Percentiles rank a stretch among this genome's conserved stretches.
Conservation (phyloP, 1,140 invertebrate genomes). For the Ooceraea biroi region DNA sequence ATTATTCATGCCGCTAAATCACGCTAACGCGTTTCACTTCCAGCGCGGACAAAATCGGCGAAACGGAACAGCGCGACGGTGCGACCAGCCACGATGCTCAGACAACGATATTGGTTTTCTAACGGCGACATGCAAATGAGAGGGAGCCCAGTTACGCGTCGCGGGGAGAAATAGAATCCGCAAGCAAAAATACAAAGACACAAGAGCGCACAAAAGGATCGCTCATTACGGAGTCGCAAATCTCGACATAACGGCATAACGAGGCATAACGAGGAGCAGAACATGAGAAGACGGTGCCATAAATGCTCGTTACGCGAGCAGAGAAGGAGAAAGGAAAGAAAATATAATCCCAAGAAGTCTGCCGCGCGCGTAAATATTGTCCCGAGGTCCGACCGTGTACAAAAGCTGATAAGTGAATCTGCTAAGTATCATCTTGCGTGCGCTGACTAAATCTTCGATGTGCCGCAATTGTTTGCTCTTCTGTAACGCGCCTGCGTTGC, state of each 20-base stretch:
- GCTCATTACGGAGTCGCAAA: constrained; percentile 36
- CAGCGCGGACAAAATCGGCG: constrained; percentile 28
- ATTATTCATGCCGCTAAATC: constrained; percentile 52
- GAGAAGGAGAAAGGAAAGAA: neutral
- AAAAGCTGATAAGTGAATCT: neutral
- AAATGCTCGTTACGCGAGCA: constrained; percentile 42
- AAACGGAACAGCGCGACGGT: constrained; percentile 6
- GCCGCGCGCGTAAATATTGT: neutral
- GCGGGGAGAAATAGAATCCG: constrained; percentile 20
- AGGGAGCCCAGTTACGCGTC: constrained; percentile 3
- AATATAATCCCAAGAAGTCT: constrained; percentile 4
- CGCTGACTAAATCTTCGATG: neutral
- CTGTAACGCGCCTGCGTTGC: neutral
- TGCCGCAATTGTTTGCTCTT: neutral
- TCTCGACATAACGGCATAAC: constrained; percentile 46
- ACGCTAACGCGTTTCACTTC: constrained; percentile 39
- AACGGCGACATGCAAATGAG: constrained; percentile 22
- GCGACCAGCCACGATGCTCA: neutral
- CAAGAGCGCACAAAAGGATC: neutral
- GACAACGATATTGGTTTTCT: constrained; percentile 26
- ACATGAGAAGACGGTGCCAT: constrained; percentile 43
- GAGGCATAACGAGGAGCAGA: constrained; percentile 45
- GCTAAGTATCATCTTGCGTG: neutral
- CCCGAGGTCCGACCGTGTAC: neutral
- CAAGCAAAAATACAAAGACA: constrained; percentile 6